Base-by-base conservation (phyloP, 2,797 vertebrate genomes). In the Acestrorhynchus altus region DNA sequence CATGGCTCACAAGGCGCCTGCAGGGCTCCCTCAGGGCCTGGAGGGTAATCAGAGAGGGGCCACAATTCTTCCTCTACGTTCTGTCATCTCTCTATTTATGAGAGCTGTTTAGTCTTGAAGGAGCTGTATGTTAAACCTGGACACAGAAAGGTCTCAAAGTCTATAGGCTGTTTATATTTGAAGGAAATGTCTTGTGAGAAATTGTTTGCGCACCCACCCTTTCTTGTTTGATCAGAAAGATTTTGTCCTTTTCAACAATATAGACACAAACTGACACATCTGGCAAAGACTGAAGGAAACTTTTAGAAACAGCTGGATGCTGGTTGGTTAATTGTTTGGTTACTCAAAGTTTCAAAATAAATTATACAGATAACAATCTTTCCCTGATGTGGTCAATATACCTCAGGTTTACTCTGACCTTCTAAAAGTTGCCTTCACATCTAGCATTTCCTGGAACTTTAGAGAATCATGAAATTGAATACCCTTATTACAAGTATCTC, bases 1-100 rank as follows among this genome's bases (percentile, higher is more conserved):
- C 54, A 78, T 77, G 76, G 44, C 84, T 88, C 86, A 22, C 42
- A 47, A 40, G 39, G 47, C 20, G 35, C n/a, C 64, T 26, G 8
- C 20, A 16, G 51, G 42, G 47, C 11, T 39, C 66, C 31, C 3
- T 22, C 24, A 35, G 10, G 31, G 9, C 28, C n/a, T 39, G 1
- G 49, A 31, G 66, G 16, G 26, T 46, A 35, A 11, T 16, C 66
- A n/a, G 16, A n/a, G 16, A 68, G 44, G 16, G 66, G 47, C 28
- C 4, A 67, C 12, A 67, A 47, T 11, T 18, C 24, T 28, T 49
- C 16, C 24, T 35, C 15, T n/a, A 54, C 1, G 60, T 22, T 52
- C 66, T 40, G 8, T 76, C 40, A 59, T 54, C 12, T 15, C 24
- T 13, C 42, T 46, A 12, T 22, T 13, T 46, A 46, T 16, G 11